Evolutionary conservation across 2,888 invertebrate species (phyloP).

Genomic region (Myopa tessellatipennis): DNA sequence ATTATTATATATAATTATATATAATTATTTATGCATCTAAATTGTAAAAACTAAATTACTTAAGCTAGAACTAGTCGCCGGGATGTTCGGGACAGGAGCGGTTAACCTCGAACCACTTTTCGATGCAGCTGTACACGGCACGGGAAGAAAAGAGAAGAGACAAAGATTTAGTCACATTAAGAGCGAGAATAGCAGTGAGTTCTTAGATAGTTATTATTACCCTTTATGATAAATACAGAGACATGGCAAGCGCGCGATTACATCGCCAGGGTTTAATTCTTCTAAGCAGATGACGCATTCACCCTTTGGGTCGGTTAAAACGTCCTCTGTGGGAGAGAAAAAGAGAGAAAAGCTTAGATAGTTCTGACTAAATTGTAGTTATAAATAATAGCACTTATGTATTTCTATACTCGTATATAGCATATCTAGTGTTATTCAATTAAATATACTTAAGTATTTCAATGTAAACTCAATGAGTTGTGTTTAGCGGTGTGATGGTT

Average conservation of each 20-base stretch:
- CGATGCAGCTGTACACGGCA: constrained; percentile 85
- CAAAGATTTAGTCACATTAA: background rate
- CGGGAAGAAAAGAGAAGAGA: background rate
- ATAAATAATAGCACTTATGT: too few species aligned
- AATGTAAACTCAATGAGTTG: too few species aligned
- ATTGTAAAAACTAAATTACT: constrained; percentile 49
- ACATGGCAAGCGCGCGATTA: constrained; percentile 98
- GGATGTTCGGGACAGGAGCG: constrained; percentile 99
- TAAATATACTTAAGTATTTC: too few species aligned
- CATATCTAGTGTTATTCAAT: too few species aligned
- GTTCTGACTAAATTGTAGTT: too few species aligned
- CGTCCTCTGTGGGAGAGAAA: constrained; percentile 84
- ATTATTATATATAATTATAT: constrained; percentile 42
- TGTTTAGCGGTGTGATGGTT: too few species aligned
- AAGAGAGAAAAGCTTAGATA: constrained; percentile 5
- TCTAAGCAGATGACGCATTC: constrained; percentile 99
- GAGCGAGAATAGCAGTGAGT: background rate
- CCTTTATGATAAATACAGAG: constrained; percentile 99
- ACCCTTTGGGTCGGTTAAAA: constrained; percentile 94
- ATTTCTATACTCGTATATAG: too few species aligned
- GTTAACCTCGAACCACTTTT: constrained; percentile 99
- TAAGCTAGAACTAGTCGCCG: constrained; percentile 79
- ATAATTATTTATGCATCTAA: constrained; percentile 34
- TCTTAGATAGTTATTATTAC: constrained; percentile 70
- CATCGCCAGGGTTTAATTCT: constrained; percentile 93